These are phyloP conservation scores for Brachionus manjavacas DNA, from an alignment of 1,140 invertebrate species.

Conservation along the genomic window DNA sequence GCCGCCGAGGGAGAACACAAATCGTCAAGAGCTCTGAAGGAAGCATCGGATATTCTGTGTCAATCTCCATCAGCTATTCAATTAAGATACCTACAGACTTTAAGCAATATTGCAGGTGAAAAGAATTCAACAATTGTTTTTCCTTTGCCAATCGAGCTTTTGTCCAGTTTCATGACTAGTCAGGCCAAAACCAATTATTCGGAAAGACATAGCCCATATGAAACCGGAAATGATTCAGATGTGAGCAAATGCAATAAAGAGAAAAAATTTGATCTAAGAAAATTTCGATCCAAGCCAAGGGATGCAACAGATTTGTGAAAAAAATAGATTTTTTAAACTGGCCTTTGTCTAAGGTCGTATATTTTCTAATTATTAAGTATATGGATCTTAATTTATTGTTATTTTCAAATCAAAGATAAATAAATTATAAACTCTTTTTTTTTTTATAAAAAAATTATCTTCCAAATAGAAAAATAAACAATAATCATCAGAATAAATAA, in stretches of 20 bases:
- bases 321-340: neutral
- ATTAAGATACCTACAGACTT: conserved; percentile 71
- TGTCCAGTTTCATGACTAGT: conserved; percentile 55
- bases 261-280: neutral
- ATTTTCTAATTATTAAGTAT: neutral
- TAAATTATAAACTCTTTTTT: neutral
- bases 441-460: neutral
- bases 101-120: conserved; percentile 90
- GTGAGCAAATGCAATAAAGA: neutral
- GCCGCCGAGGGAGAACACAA: conserved; percentile 43
- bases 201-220: neutral
- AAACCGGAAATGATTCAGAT: neutral
- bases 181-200: neutral
- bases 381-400: neutral
- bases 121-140: conserved; percentile 98
- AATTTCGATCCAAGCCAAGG: neutral
- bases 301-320: neutral
- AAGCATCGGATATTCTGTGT: conserved; percentile 37
- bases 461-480: neutral
- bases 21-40: conserved; percentile 39
- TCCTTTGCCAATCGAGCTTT: conserved; percentile 83
- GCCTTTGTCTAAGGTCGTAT: neutral
- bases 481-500: neutral
- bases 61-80: conserved; percentile 72
- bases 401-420: neutral